Evolutionary conservation across 2,113 vertebrate species (phyloP).

Genomic region (Pluvialis apricaria): DNA sequence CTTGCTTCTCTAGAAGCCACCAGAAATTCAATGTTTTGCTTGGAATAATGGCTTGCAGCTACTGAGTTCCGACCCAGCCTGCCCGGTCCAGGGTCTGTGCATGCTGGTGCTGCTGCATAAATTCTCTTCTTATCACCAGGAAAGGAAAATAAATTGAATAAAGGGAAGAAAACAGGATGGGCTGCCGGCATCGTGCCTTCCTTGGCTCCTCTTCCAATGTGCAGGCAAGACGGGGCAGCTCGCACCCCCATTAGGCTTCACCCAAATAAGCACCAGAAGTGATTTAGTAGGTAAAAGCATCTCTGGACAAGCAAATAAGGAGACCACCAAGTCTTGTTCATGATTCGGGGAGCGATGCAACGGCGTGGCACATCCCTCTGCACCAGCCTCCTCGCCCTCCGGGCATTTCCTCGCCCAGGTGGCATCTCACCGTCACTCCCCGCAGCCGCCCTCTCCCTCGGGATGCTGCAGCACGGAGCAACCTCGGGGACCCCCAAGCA

Average conservation of each 20-base stretch:
- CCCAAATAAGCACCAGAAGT: neutral
- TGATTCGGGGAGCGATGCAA: neutral
- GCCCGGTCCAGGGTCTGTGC: rapidly evolving
- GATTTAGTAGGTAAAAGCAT: neutral
- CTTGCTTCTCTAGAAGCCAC: neutral
- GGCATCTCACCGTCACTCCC: neutral
- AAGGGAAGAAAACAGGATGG: neutral
- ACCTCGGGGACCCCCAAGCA: rapidly evolving
- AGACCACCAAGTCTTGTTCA: neutral
- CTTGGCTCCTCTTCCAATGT: neutral
- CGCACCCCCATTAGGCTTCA: neutral
- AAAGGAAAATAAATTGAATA: neutral
- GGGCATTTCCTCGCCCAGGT: neutral
- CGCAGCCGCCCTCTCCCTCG: rapidly evolving
- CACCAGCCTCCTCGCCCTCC: neutral
- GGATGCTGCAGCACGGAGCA: neutral
- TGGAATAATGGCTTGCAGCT: neutral
- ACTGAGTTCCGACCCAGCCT: neutral
- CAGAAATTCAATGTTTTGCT: neutral
- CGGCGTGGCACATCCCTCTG: rapidly evolving
- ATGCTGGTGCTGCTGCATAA: rapidly evolving
- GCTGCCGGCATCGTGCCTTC: neutral
- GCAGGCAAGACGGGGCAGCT: neutral
- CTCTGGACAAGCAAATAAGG: neutral
- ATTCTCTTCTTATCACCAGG: neutral